Evolutionary conservation across 2,888 invertebrate species (phyloP).

Genomic region (Noctua pronuba): DNA sequence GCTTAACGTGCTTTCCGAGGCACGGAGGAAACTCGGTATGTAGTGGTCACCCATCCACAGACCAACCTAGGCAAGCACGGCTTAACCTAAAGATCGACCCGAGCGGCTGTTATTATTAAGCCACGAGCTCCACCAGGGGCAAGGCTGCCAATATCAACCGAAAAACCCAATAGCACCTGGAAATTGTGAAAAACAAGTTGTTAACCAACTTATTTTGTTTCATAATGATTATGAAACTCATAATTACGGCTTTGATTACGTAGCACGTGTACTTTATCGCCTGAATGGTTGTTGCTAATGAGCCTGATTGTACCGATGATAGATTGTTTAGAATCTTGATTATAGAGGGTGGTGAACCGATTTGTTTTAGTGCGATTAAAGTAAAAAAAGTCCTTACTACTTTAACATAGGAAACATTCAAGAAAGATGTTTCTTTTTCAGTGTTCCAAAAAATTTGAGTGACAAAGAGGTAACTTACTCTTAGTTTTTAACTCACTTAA

Average conservation of each 20-base stretch:
- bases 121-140: too few species aligned
- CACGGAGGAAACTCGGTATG: too few species aligned
- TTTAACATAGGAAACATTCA: too few species aligned
- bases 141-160: neutral
- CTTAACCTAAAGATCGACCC: too few species aligned
- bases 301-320: slow-evolving; percentile 9
- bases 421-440: neutral
- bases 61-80: too few species aligned
- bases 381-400: neutral
- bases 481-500: neutral
- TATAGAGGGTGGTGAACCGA: neutral
- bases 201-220: neutral
- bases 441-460: neutral
- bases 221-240: neutral
- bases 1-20: too few species aligned
- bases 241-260: neutral
- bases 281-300: neutral
- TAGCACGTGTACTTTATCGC: neutral
- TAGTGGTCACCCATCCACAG: too few species aligned
- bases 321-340: neutral
- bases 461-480: neutral
- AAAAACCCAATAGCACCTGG: neutral
- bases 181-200: too few species aligned
- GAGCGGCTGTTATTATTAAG: too few species aligned
- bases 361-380: neutral